Evolutionary conservation across 2,888 invertebrate species (phyloP).

Genomic region (Oscheius sp.): DNA sequence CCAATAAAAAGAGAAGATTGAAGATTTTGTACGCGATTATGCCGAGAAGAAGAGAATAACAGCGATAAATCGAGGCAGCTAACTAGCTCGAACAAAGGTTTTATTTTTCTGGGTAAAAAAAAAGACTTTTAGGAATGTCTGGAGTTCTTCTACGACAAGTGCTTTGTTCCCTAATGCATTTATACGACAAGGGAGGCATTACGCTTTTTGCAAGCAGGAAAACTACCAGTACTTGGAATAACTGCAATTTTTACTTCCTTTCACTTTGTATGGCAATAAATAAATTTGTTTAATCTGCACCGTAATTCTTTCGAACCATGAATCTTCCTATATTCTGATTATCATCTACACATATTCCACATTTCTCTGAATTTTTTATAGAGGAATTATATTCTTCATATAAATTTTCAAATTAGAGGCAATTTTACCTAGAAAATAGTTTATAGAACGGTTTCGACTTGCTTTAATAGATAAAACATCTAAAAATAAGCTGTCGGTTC

Average conservation of each 20-base stretch:
- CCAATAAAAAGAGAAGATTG: neutral
- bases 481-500: too few species aligned
- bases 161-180: constrained; percentile 19
- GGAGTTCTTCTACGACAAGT: neutral
- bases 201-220: neutral
- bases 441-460: too few species aligned
- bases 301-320: too few species aligned
- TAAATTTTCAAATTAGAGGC: too few species aligned
- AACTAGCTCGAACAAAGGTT: neutral
- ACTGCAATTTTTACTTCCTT: neutral
- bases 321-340: too few species aligned
- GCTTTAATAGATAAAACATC: too few species aligned
- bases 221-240: neutral
- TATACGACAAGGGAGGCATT: constrained; percentile 11
- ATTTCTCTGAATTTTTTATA: too few species aligned
- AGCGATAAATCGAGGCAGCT: neutral
- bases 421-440: too few species aligned
- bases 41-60: constrained; percentile 4
- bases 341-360: too few species aligned
- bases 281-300: too few species aligned
- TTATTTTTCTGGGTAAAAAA: neutral
- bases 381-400: too few species aligned
- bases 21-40: constrained; percentile 19
- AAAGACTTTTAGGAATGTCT: neutral
- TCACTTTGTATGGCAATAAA: neutral